Conservation (phyloP, 2,113 vertebrate species). For the Isichthys henryi region DNA sequence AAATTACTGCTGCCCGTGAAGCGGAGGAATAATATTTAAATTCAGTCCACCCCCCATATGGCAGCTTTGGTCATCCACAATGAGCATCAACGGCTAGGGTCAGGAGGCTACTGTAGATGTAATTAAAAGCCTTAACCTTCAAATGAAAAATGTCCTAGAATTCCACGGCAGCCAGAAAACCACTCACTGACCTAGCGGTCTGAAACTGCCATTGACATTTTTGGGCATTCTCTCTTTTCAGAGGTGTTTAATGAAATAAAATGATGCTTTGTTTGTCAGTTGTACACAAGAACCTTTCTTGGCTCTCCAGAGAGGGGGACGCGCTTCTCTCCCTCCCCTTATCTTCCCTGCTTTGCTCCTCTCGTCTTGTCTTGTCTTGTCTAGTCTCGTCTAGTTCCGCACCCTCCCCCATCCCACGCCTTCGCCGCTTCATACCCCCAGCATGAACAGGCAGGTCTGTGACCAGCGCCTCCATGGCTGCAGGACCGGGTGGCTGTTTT, state of each 20-base stretch:
- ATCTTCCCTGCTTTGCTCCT: no score
- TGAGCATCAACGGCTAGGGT: not conserved
- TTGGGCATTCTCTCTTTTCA: not conserved
- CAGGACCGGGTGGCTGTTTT: no score
- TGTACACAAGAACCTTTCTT: not conserved
- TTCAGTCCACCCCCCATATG: not conserved
- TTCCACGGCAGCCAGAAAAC: not conserved
- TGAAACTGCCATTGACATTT: not conserved
- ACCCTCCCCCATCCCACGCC: no score
- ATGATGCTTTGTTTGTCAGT: not conserved
- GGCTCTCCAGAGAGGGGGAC: no score
- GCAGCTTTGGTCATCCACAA: not conserved
- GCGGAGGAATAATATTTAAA: not conserved
- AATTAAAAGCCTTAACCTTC: not conserved
- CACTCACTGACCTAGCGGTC: not conserved
- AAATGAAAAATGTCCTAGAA: not conserved
- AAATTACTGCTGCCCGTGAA: not conserved
- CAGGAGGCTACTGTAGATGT: not conserved
- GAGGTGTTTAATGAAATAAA: not conserved
- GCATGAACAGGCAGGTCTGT: no score
- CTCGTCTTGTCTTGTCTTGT: no score
- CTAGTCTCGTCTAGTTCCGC: no score
- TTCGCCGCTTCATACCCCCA: no score
- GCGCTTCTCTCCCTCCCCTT: no score
- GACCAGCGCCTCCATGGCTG: no score